phyloP scores from a whole-genome alignment of 2,113 vertebrate genomes.

The Bagarius yarrelli region DNA sequence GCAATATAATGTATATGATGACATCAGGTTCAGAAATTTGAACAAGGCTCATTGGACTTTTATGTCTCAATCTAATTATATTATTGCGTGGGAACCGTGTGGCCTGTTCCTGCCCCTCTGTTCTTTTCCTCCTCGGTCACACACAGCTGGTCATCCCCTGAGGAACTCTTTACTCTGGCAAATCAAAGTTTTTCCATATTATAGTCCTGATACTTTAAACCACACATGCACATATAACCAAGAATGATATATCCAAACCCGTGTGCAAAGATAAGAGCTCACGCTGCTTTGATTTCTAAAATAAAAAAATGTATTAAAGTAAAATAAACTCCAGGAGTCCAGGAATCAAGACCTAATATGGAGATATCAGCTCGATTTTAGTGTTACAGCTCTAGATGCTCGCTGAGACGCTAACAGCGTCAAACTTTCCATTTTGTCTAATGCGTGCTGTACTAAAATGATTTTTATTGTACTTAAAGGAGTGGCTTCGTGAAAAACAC shows the following conservation, averaged over 20 bases:
- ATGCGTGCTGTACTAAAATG: background rate
- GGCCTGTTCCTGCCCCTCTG: slow-evolving; percentile 68
- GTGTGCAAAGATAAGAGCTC: background rate
- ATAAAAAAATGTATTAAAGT: background rate
- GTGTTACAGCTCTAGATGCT: background rate
- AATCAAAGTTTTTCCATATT: background rate
- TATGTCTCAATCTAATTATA: slow-evolving; percentile 55
- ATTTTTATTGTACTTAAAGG: background rate
- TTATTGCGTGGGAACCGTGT: slow-evolving; percentile 67
- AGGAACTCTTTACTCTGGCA: slow-evolving; percentile 56
- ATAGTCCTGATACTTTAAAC: slow-evolving; percentile 4
- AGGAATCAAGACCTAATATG: background rate
- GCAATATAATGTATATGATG: too few species aligned
- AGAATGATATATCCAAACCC: background rate
- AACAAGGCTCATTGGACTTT: slow-evolving; percentile 49
- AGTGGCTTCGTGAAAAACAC: slow-evolving; percentile 15
- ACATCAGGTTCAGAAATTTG: background rate
- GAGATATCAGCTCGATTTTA: background rate
- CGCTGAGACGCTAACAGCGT: background rate
- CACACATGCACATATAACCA: background rate
- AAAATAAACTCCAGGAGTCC: background rate
- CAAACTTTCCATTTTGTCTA: background rate
- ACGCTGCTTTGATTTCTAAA: background rate
- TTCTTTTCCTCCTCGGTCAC: slow-evolving; percentile 57
- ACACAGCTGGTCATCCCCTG: slow-evolving; percentile 50